These are phyloP conservation scores for Sinodicranocentrus sp. DNA, from an alignment of 2,888 invertebrate species.

Conservation along the genomic window DNA sequence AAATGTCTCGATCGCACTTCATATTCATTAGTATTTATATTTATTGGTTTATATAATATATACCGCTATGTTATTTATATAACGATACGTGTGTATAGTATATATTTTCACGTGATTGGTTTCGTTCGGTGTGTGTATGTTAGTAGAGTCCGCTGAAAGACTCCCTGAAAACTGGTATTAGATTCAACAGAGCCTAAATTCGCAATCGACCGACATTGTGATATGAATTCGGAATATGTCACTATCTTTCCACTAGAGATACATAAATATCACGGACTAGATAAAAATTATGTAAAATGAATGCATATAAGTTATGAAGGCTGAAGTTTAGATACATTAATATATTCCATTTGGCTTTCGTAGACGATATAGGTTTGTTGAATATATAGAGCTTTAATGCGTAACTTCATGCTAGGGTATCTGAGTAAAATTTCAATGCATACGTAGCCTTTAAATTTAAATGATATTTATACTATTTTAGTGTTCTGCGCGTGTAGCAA, in stretches of 20 bases:
- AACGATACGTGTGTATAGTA: neutral
- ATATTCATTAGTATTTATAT: no score
- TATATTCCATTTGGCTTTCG: slow-evolving; percentile 56
- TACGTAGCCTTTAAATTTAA: neutral
- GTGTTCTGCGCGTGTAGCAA: neutral
- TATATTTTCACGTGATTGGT: slow-evolving; percentile 1
- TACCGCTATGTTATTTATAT: no score
- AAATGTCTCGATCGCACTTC: no score
- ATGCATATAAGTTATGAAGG: slow-evolving; percentile 56
- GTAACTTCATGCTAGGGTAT: slow-evolving; percentile 52
- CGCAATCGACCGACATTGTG: slow-evolving; percentile 56
- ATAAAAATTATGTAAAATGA: slow-evolving; percentile 15
- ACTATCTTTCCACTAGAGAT: slow-evolving; percentile 32
- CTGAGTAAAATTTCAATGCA: slow-evolving; percentile 28
- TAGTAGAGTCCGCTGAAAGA: slow-evolving; percentile 10
- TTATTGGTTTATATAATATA: no score
- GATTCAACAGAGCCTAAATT: slow-evolving; percentile 42
- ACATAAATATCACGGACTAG: neutral
- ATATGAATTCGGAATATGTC: slow-evolving; percentile 51
- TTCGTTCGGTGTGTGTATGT: neutral
- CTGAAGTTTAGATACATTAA: slow-evolving; percentile 53
- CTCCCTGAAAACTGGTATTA: slow-evolving; percentile 24
- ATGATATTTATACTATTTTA: slow-evolving; percentile 3
- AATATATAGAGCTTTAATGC: slow-evolving; percentile 58
- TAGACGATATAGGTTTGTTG: slow-evolving; percentile 7